Evolutionary conservation across 2,113 vertebrate genomes (phyloP).

Genomic region (Alaudala cheleensis): DNA sequence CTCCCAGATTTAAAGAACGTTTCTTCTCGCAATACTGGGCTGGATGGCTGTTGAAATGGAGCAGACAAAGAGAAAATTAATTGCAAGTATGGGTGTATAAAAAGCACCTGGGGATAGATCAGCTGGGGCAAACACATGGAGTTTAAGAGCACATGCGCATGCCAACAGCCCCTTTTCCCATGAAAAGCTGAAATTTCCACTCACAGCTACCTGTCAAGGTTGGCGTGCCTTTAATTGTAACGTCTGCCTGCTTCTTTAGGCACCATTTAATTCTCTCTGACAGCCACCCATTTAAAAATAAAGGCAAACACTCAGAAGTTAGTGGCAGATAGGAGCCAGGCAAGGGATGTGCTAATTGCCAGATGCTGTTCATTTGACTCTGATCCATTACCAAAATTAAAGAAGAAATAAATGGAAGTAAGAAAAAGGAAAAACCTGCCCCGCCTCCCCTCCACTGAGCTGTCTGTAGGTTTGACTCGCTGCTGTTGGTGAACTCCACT

Average conservation of each 20-base stretch:
- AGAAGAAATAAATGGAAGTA: constrained; percentile 1
- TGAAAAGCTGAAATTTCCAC: constrained; percentile 46
- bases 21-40: background rate
- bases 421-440: background rate
- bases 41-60: constrained; percentile 34
- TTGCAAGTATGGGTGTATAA: constrained; percentile 32
- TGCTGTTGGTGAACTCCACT: background rate
- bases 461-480: constrained; percentile 4
- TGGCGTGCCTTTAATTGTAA: constrained; percentile 77
- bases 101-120: constrained; percentile 49
- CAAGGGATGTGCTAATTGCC: constrained; percentile 72
- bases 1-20: background rate
- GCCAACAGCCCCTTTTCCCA: background rate
- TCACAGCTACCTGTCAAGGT: constrained; percentile 69
- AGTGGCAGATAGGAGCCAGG: constrained; percentile 65
- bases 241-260: constrained; percentile 68
- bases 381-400: constrained; percentile 64
- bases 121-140: background rate
- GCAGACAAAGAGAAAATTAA: constrained; percentile 54
- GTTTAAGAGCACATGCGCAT: background rate
- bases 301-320: constrained; percentile 77
- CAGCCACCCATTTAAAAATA: constrained; percentile 76
- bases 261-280: constrained; percentile 74
- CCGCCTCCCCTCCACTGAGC: constrained; percentile 7
- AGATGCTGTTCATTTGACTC: constrained; percentile 71